Base-by-base conservation (phyloP, 2,797 vertebrate species). In the Salmo trutta region DNA sequence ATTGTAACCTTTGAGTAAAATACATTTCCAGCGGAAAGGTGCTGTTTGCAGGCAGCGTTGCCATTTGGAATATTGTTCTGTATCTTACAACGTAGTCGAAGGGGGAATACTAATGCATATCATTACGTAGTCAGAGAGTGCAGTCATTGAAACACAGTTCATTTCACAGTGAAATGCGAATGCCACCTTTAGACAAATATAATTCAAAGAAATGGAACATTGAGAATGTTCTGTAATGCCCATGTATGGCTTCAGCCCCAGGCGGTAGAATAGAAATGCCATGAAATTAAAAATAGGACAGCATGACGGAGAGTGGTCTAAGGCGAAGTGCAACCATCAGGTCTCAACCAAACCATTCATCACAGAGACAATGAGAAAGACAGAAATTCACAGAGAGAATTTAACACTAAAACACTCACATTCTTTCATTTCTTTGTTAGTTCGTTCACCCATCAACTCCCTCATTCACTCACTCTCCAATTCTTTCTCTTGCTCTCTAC, bases 211-310 rank as follows among this genome's bases (percentile, higher is more conserved):
- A 92, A 93, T 90, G 88, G 90, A 88, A 90, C 87, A 84, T 81
- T 77, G 87, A 85, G 85, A 91, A 89, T 90, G 92, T 90, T 87
- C 91, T 91, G 85, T 90, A 91, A 91, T 89, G 91, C 90, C 91
- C 88, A 84, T 87, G 86, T 90, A 90, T 88, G 88, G 86, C 85
- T 86, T 62, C 77, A 80, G 92, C 93, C 90, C 47, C 81, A 84
- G 92, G 93, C 91, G 82, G 88, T 86, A 75, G 77, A 90, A 89
- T 88, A 92, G 90, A 94, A 94, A 94, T 93, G 92, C 90, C 93
- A 94, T 92, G 92, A 93, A 93, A 93, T 94, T 93, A 94, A 93
- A 93, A 93, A 92, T 90, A 93, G 93, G 93, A 92, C 93, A 92
- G 91, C 92, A 93, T 94, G 93, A 94, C 91, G 81, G 83, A 88